Conservation (phyloP, 2,797 vertebrate species). For the Rhynchotus rufescens region DNA sequence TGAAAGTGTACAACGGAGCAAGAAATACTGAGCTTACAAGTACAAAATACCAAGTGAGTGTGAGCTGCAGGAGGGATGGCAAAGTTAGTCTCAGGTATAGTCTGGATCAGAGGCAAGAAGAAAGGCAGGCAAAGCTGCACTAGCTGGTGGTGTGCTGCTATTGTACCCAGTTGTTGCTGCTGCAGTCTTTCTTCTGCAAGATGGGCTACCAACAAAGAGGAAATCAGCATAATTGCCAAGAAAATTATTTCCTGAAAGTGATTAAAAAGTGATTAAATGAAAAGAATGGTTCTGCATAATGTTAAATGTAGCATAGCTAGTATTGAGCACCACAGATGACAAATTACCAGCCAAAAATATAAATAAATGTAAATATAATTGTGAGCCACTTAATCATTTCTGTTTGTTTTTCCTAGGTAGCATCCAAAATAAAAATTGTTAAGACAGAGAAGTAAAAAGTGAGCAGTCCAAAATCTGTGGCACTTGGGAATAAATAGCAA, state of each 20-base stretch:
- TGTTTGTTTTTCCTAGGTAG: conserved; percentile 31
- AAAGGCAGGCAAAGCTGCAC: neutral
- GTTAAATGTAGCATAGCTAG: neutral
- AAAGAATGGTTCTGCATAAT: neutral
- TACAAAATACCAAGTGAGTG: neutral
- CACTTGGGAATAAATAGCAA: neutral
- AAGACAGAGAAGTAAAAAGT: neutral
- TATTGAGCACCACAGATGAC: neutral
- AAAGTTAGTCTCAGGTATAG: neutral
- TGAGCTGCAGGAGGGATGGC: neutral
- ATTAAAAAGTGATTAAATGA: neutral
- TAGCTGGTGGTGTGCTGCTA: neutral
- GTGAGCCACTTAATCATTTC: neutral
- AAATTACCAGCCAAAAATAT: neutral
- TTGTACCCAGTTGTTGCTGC: neutral
- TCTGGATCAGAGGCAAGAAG: neutral
- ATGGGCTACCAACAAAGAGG: neutral
- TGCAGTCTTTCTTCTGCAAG: neutral
- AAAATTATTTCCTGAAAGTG: neutral
- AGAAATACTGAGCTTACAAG: neutral
- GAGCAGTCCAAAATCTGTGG: neutral
- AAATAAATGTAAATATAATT: neutral
- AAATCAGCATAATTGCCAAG: conserved; percentile 21
- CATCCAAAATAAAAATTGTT: neutral
- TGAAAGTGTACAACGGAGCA: neutral